A percentile compares a stretch with the other conserved stretches of the same genome.
Conservation (phyloP, 2,797 vertebrate genomes). For the Anguilla obscura region DNA sequence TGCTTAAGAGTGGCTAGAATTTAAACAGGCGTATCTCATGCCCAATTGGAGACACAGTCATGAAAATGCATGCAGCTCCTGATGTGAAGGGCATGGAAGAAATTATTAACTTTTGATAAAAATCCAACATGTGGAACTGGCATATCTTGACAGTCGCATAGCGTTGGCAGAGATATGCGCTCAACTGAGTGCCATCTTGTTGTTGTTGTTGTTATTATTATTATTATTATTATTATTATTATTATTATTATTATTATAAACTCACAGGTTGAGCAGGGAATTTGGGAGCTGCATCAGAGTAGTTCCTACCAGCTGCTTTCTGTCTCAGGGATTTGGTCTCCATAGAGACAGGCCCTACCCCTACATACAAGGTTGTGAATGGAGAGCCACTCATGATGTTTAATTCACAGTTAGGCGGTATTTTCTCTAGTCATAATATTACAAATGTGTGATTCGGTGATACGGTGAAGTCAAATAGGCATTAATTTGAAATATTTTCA, state of each 20-base stretch:
- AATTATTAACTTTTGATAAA: too few relatives aligned
- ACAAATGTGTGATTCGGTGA: background rate
- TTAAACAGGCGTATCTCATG: too few relatives aligned
- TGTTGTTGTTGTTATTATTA: background rate
- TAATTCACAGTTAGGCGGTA: background rate
- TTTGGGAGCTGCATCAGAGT: conserved; percentile 1
- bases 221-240: background rate
- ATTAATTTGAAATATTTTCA: background rate
- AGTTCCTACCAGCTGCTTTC: background rate
- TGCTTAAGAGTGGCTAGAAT: too few relatives aligned
- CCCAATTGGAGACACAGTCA: too few relatives aligned
- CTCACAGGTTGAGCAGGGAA: background rate
- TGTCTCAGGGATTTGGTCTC: conserved; percentile 1
- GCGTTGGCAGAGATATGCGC: too few relatives aligned
- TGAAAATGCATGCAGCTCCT: too few relatives aligned
- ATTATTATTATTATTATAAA: too few relatives aligned
- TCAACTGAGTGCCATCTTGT: background rate
- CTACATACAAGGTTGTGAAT: conserved; percentile 16
- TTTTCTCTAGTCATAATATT: background rate
- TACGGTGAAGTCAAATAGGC: background rate
- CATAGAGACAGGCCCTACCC: conserved; percentile 17
- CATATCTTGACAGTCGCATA: too few relatives aligned
- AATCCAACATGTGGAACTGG: too few relatives aligned
- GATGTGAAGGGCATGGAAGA: too few relatives aligned
- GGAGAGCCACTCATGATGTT: background rate